Evolutionary conservation across 1,140 invertebrate genomes (phyloP).

Genomic region (Campoletis sonorensis): DNA sequence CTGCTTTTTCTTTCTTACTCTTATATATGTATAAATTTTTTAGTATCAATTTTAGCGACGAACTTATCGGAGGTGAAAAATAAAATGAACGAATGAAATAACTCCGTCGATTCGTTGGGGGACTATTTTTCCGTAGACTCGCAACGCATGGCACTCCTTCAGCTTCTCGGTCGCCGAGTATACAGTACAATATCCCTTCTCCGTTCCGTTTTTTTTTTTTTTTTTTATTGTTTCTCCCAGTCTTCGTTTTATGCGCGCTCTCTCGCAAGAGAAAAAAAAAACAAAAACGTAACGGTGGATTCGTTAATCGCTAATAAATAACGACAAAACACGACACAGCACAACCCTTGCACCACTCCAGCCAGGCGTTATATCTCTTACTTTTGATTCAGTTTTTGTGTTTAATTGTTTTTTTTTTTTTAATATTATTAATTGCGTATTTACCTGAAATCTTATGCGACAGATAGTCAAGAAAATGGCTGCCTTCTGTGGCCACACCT

Average conservation of each 20-base stretch:
- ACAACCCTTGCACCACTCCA: constrained; percentile 30
- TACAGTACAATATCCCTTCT: constrained; percentile 25
- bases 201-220: constrained; percentile 17
- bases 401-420: not conserved
- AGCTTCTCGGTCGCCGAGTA: constrained; percentile 34
- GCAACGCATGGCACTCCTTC: constrained; percentile 62
- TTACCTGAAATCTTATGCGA: constrained; percentile 76
- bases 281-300: constrained; percentile 31
- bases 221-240: not conserved
- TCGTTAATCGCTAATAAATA: constrained; percentile 6
- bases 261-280: constrained; percentile 14
- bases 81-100: not conserved
- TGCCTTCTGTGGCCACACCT: constrained; percentile 76
- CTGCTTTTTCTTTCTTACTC: too few species aligned
- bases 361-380: not conserved
- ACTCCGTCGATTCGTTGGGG: constrained; percentile 12
- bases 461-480: constrained; percentile 77
- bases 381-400: not conserved
- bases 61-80: not conserved
- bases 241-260: constrained; percentile 13
- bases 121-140: constrained; percentile 40
- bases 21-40: not conserved
- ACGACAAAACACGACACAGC: constrained; percentile 42
- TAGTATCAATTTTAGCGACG: not conserved
- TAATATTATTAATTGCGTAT: constrained; percentile 61